phyloP scores from a whole-genome alignment of 2,797 vertebrate genomes.

The Myotis findleyi region DNA sequence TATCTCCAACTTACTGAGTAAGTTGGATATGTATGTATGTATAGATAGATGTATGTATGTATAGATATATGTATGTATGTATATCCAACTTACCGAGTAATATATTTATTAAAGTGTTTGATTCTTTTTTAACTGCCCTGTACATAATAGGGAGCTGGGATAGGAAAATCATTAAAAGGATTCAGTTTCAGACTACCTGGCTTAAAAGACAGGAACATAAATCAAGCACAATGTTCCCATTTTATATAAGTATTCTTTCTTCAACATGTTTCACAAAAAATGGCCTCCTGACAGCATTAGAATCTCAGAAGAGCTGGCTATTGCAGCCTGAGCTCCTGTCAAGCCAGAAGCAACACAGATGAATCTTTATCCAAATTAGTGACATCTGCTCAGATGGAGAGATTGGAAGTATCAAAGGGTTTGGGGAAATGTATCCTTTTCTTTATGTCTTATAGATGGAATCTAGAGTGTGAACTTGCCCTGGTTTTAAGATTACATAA shows the following conservation, averaged over 20 bases:
- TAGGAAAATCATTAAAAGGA: neutral
- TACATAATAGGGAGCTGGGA: neutral
- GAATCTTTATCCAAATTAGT: slow-evolving; percentile 33
- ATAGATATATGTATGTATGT: neutral
- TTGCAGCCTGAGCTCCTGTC: neutral
- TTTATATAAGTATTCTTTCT: slow-evolving; percentile 11
- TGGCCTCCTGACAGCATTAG: neutral
- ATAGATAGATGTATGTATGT: neutral
- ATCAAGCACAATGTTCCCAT: slow-evolving; percentile 24
- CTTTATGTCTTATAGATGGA: neutral
- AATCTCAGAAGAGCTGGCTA: neutral
- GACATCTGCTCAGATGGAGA: neutral
- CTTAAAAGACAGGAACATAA: slow-evolving; percentile 36
- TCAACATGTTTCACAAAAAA: slow-evolving; percentile 31
- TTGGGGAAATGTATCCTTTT: slow-evolving; percentile 25
- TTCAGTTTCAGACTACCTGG: neutral
- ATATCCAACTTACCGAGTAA: neutral
- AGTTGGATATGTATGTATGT: neutral
- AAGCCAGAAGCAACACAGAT: neutral
- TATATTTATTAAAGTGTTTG: neutral
- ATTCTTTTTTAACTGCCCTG: neutral
- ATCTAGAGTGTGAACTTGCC: neutral
- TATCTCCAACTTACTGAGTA: neutral
- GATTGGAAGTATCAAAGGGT: neutral
- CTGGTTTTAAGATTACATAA: slow-evolving; percentile 14